These are phyloP conservation scores for Melieria crassipennis DNA, from an alignment of 2,888 invertebrate species.

Conservation along the genomic window DNA sequence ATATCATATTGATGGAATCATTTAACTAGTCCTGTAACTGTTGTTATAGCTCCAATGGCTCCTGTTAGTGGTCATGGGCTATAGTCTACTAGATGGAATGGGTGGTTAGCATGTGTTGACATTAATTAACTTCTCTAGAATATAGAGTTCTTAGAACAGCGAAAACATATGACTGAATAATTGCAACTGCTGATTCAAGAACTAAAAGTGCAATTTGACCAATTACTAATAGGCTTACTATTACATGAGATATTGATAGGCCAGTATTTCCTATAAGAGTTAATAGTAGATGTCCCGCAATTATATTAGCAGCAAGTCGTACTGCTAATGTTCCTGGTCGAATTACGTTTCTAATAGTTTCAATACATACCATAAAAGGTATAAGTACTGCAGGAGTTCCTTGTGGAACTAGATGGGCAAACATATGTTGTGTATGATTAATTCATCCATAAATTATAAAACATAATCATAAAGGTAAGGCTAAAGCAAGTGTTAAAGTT, in stretches of 20 bases:
- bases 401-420: constrained; percentile 75
- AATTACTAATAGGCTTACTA: constrained; percentile 55
- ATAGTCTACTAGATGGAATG: constrained; percentile 74
- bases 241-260: constrained; percentile 46
- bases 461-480: constrained; percentile 72
- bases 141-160: constrained; percentile 74
- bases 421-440: constrained; percentile 68
- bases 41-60: constrained; percentile 70
- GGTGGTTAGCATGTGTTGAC: constrained; percentile 70
- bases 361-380: constrained; percentile 80
- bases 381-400: constrained; percentile 73
- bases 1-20: constrained; percentile 71
- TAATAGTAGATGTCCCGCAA: constrained; percentile 77
- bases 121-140: constrained; percentile 72
- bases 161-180: constrained; percentile 73
- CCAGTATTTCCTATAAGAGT: constrained; percentile 69
- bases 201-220: constrained; percentile 66
- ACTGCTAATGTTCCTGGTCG: constrained; percentile 76
- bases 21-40: constrained; percentile 71
- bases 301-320: constrained; percentile 80
- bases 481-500: constrained; percentile 69
- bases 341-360: constrained; percentile 78
- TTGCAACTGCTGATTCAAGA: constrained; percentile 69
- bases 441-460: constrained; percentile 75
- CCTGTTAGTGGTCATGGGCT: constrained; percentile 74